Evolutionary conservation across 2,888 invertebrate genomes (phyloP).

Genomic region (Acholoe squamosa): DNA sequence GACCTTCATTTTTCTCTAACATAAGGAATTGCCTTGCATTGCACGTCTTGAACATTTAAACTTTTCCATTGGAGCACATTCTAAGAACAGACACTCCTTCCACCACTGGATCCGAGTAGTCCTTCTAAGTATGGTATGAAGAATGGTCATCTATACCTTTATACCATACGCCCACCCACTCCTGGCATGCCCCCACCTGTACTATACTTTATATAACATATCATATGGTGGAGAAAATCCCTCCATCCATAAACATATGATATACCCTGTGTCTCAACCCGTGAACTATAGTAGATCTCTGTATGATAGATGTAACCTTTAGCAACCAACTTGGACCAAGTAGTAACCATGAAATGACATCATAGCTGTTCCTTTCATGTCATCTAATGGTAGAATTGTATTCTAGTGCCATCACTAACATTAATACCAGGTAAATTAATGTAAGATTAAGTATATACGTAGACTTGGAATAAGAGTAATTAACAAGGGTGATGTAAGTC

Average conservation of each 20-base stretch:
- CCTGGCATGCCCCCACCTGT: slow-evolving; percentile 32
- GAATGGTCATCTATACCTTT: neutral
- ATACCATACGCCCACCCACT: slow-evolving; percentile 10
- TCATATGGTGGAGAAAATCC: slow-evolving; percentile 22
- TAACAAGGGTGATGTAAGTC: neutral
- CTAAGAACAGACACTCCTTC: neutral
- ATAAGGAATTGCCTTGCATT: slow-evolving; percentile 40
- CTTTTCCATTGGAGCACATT: slow-evolving; percentile 43
- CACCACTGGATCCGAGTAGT: slow-evolving; percentile 10
- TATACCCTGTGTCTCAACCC: slow-evolving; percentile 36
- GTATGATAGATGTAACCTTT: slow-evolving; percentile 31
- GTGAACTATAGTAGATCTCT: slow-evolving; percentile 33
- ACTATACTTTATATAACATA: neutral
- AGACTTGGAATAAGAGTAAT: neutral
- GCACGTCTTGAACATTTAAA: slow-evolving; percentile 41
- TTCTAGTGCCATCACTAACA: neutral
- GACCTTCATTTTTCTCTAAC: slow-evolving; percentile 40
- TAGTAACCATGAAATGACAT: slow-evolving; percentile 2
- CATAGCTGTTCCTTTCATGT: neutral
- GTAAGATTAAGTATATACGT: neutral
- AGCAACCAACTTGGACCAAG: neutral
- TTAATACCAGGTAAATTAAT: neutral
- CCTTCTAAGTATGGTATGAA: neutral
- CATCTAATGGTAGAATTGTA: neutral
- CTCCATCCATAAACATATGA: slow-evolving; percentile 1